phyloP scores from a whole-genome alignment of 2,888 invertebrate species.

The Andrena hattorfiana region DNA sequence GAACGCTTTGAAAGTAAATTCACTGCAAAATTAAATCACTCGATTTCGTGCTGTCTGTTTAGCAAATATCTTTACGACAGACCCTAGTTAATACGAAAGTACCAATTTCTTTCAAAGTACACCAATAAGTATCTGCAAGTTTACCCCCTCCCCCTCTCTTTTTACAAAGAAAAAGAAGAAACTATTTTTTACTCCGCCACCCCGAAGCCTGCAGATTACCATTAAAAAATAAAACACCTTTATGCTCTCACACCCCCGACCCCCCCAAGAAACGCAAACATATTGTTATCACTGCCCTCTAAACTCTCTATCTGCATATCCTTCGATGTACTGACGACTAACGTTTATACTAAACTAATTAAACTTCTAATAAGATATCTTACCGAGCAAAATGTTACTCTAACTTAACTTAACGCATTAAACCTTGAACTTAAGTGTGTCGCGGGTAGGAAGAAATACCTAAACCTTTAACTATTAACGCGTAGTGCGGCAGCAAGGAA shows the following conservation, averaged over 20 bases:
- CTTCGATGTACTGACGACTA: slow-evolving; percentile 83
- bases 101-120: slow-evolving; percentile 20
- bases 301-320: slow-evolving; percentile 81
- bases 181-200: background rate
- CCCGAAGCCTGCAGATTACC: slow-evolving; percentile 6
- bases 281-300: slow-evolving; percentile 80
- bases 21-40: background rate
- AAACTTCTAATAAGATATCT: slow-evolving; percentile 81
- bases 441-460: slow-evolving; percentile 42
- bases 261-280: slow-evolving; percentile 57
- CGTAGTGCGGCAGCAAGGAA: slow-evolving; percentile 35
- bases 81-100: slow-evolving; percentile 36
- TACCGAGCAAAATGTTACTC: slow-evolving; percentile 73
- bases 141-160: background rate
- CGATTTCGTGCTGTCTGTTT: too few relatives aligned
- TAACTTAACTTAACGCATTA: slow-evolving; percentile 65
- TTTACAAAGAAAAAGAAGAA: slow-evolving; percentile 1
- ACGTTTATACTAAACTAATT: slow-evolving; percentile 82
- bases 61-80: too few relatives aligned
- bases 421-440: slow-evolving; percentile 61
- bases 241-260: slow-evolving; percentile 3
- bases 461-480: slow-evolving; percentile 38
- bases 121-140: background rate
- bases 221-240: background rate
- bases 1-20: background rate